phyloP scores from a whole-genome alignment of 2,888 invertebrate species.

The Oxytorus armatus region DNA sequence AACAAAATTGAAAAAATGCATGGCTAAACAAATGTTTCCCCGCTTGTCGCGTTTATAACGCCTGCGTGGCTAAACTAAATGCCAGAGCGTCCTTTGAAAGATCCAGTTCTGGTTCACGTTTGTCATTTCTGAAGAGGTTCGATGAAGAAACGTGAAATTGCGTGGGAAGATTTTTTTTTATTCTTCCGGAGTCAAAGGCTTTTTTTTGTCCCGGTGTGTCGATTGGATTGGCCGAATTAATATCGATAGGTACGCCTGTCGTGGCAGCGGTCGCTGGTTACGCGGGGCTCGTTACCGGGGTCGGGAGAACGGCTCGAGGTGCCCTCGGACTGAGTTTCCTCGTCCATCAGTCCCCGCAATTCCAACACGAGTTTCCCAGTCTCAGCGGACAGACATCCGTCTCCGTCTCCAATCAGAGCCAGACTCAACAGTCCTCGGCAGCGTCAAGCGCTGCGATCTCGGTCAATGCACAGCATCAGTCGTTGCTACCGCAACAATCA shows the following conservation, averaged over 20 bases:
- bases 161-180: slow-evolving; percentile 1
- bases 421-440: slow-evolving; percentile 78
- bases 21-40: slow-evolving; percentile 58
- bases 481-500: slow-evolving; percentile 84
- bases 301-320: slow-evolving; percentile 86
- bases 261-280: slow-evolving; percentile 84
- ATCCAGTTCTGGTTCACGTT: slow-evolving; percentile 56
- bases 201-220: slow-evolving; percentile 51
- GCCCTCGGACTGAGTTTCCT: slow-evolving; percentile 81
- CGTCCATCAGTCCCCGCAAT: slow-evolving; percentile 93
- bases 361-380: slow-evolving; percentile 98
- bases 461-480: slow-evolving; percentile 78
- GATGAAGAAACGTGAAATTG: background rate
- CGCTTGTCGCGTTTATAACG: slow-evolving; percentile 43
- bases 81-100: slow-evolving; percentile 56
- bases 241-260: slow-evolving; percentile 77
- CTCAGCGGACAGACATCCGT: slow-evolving; percentile 84
- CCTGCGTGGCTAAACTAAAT: slow-evolving; percentile 33
- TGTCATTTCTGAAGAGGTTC: background rate
- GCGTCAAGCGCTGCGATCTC: slow-evolving; percentile 76
- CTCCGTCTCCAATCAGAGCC: slow-evolving; percentile 78
- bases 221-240: slow-evolving; percentile 75
- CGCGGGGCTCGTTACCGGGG: slow-evolving; percentile 87
- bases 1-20: slow-evolving; percentile 35
- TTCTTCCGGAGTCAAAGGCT: slow-evolving; percentile 24